These are phyloP conservation scores for Oostethus manadensis DNA, from an alignment of 2,113 vertebrate genomes.

Conservation along the genomic window DNA sequence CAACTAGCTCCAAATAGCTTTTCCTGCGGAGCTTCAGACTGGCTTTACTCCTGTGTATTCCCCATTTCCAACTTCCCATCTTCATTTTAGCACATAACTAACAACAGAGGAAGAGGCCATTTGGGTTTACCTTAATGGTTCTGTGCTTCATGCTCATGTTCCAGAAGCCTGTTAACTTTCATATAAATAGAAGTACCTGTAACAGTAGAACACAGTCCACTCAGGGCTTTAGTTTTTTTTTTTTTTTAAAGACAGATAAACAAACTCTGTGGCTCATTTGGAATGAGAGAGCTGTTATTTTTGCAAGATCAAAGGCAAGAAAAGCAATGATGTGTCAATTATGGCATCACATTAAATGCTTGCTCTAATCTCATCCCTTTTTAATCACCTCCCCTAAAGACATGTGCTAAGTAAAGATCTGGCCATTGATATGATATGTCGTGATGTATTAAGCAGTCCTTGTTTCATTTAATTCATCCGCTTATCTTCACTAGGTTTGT, in stretches of 20 bases:
- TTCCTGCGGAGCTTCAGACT: constrained; percentile 13
- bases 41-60: constrained; percentile 33
- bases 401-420: neutral
- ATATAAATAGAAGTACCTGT: no score
- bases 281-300: no score
- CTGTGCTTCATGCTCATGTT: neutral
- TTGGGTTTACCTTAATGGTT: neutral
- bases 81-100: constrained; percentile 33
- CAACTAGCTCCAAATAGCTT: constrained; percentile 70
- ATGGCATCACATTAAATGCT: neutral
- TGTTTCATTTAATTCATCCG: neutral
- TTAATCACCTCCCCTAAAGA: neutral
- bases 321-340: no score
- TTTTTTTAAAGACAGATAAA: no score
- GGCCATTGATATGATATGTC: neutral
- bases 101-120: constrained; percentile 12
- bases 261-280: no score
- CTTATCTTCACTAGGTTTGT: no score
- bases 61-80: constrained; percentile 25
- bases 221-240: no score
- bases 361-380: neutral
- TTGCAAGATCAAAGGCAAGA: no score
- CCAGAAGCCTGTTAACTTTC: no score
- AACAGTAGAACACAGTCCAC: no score
- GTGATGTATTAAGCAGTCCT: neutral